Base-by-base conservation (phyloP, 2,113 vertebrate genomes). In the Dipodomys stephensi region DNA sequence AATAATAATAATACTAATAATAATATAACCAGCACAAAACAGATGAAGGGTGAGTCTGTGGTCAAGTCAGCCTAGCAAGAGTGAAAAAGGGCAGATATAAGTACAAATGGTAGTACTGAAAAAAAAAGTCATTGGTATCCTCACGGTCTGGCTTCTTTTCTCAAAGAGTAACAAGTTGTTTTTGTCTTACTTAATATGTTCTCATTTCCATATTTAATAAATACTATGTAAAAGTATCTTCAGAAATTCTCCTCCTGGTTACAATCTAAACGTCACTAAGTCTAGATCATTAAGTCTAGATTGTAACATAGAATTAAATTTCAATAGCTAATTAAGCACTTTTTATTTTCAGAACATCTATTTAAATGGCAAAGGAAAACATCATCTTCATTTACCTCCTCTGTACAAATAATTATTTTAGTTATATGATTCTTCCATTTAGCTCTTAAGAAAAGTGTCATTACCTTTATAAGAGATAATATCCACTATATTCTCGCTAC, bases 271-370 rank as follows among this genome's bases (percentile, higher is more conserved):
- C 81, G 30, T 49, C 53, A 82, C 4, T 10, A 78, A 60, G n/a
- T n/a, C n/a, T n/a, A n/a, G 32, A 62, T 65, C 13, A 82, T 79
- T 84, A 90, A 46, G 81, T 67, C 12, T 71, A 74, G 16, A 28
- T 79, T 69, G 4, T 32, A 67, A 35, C 39, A 87, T 76, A 25
- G 92, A 80, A 94, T 83, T 68, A 91, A 95, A 92, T 87, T 81
- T 84, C 49, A 92, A 94, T 90, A 90, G 71, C 77, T 91, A 95
- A 91, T 62, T 53, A 60, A 74, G 69, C 32, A 28, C 77, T 72
- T 64, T 85, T 83, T 90, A 73, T 91, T 64, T 74, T 62, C 53
- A 91, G 81, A 83, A 81, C 10, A 69, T 73, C 65, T 67, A 20
- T 74, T 44, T 39, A 74, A 74, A 73, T 39, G 32, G 13, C 20